Base-by-base conservation (phyloP, 1,140 invertebrate species). In the Lasioglossum albipes region DNA sequence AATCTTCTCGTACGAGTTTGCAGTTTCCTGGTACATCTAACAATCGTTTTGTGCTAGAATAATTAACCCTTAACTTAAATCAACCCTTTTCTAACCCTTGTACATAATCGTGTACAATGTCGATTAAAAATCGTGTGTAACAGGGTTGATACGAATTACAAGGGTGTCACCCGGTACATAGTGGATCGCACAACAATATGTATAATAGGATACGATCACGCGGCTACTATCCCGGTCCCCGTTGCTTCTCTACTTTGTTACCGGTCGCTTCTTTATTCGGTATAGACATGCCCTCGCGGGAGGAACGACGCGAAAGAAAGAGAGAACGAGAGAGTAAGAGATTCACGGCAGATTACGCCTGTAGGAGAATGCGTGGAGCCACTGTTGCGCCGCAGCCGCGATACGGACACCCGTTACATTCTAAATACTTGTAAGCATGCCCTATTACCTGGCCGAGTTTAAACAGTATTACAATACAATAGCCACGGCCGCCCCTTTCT, bases 381-480 rank as follows among this genome's bases (percentile, higher is more conserved):
- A 49, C 27, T 3, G 7, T 16, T 2, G 41, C 7, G 7, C 20
- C 20, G n/a, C 6, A 59, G 31, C 52, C n/a, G 52, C 81, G 87
- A 87, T 87, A 83, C 71, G 82, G 71, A 87, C 81, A 88, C 81
- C 85, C 88, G 85, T 85, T 89, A 89, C 87, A 89, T 83, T 90
- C 85, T 86, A 91, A 89, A 88, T 89, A 88, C 88, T 89, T 90
- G 90, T 90, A 91, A 91, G 90, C 88, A 89, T 82, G 84, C 77
- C 84, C 87, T 87, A 91, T 91, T 91, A 90, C 87, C 82, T 79
- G 76, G 72, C 74, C 82, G 76, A 83, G 87, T 88, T 90, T 84
- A 84, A 89, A 89, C 84, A 79, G 86, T 90, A 90, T 90, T 91
- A 90, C 88, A 91, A 91, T 90, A 90, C 89, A 91, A 91, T 91